phyloP scores from a whole-genome alignment of 2,113 vertebrate species.

The Corythoichthys intestinalis region DNA sequence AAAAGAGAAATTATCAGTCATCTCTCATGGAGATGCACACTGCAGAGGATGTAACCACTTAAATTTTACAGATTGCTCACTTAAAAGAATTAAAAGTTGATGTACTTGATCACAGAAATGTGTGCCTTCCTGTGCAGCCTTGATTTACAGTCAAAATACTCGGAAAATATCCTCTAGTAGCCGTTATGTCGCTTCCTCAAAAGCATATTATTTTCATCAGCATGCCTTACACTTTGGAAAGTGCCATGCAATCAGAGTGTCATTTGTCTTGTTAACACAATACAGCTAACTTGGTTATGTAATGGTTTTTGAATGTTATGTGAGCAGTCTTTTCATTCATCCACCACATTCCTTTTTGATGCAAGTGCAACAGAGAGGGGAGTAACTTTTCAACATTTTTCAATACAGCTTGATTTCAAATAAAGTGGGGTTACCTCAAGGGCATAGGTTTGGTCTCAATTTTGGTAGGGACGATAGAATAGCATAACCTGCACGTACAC shows the following conservation, averaged over 20 bases:
- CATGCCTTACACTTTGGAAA: slow-evolving; percentile 17
- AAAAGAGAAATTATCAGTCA: neutral
- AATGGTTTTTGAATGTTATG: slow-evolving; percentile 51
- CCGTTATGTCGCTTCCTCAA: slow-evolving; percentile 19
- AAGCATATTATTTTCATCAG: slow-evolving; percentile 19
- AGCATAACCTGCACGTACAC: too few species aligned
- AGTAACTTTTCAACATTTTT: slow-evolving; percentile 10
- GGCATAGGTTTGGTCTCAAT: too few species aligned
- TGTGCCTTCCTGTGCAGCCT: slow-evolving; percentile 44
- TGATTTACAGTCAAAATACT: slow-evolving; percentile 55
- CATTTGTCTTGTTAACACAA: slow-evolving; percentile 55
- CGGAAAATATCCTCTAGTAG: slow-evolving; percentile 27
- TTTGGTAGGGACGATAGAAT: too few species aligned
- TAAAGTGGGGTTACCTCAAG: slow-evolving; percentile 7
- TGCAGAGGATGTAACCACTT: slow-evolving; percentile 60
- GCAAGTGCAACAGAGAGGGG: slow-evolving; percentile 9
- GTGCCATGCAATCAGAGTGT: slow-evolving; percentile 29
- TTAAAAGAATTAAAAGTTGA: slow-evolving; percentile 62
- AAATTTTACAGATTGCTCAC: slow-evolving; percentile 56
- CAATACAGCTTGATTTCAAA: slow-evolving; percentile 20
- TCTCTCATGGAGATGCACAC: slow-evolving; percentile 53
- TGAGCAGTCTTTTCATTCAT: slow-evolving; percentile 37
- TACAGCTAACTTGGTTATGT: slow-evolving; percentile 47
- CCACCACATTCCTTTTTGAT: slow-evolving; percentile 39
- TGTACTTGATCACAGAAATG: slow-evolving; percentile 63